phyloP scores from a whole-genome alignment of 2,113 vertebrate species.

The Oenanthe melanoleuca region DNA sequence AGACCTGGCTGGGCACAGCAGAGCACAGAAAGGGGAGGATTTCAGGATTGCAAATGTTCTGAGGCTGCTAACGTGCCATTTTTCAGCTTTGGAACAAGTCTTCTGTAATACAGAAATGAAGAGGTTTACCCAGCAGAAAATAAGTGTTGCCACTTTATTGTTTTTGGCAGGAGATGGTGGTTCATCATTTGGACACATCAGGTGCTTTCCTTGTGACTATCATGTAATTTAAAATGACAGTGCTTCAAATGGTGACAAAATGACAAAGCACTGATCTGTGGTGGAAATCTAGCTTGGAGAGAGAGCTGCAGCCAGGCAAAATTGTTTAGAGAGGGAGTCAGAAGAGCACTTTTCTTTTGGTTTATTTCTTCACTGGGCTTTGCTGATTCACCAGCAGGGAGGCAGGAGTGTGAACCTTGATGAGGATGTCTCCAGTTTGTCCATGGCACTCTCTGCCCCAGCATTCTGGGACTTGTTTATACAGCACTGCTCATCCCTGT shows the following conservation, averaged over 20 bases:
- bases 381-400: neutral
- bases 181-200: conserved; percentile 52
- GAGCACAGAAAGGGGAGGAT: neutral
- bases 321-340: neutral
- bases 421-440: neutral
- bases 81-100: conserved; percentile 14
- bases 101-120: neutral
- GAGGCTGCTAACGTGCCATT: neutral
- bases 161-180: conserved; percentile 9
- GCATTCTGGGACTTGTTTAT: neutral
- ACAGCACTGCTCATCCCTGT: neutral
- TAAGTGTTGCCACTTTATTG: neutral
- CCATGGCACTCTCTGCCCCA: neutral
- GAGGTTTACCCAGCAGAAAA: neutral
- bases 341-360: neutral
- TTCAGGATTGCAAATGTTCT: neutral
- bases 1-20: neutral
- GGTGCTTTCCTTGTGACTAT: neutral
- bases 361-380: neutral
- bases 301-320: neutral
- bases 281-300: neutral
- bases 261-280: neutral
- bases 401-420: neutral
- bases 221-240: neutral
- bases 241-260: conserved; percentile 37